Conservation (phyloP, 2,888 invertebrate species). For the Agrilus cyanescens region DNA sequence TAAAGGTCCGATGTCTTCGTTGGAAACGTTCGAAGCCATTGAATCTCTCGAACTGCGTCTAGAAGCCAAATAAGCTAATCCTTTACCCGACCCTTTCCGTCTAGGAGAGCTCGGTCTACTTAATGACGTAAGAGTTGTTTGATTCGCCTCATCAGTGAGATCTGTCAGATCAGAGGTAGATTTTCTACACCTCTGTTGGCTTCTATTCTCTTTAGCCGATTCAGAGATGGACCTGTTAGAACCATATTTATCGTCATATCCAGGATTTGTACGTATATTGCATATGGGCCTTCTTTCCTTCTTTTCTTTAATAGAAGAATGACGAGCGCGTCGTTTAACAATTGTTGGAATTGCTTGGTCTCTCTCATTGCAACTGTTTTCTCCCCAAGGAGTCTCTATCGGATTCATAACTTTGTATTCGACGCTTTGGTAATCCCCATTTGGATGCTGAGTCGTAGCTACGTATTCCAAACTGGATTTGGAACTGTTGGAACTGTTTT, state of each 20-base stretch:
- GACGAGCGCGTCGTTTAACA: constrained; percentile 14
- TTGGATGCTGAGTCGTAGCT: constrained; percentile 31
- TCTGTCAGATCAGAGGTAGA: constrained; percentile 70
- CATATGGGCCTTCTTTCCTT: constrained; percentile 25
- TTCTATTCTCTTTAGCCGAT: constrained; percentile 36
- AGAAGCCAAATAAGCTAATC: constrained; percentile 71
- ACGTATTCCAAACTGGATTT: constrained; percentile 31
- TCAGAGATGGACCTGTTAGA: constrained; percentile 31
- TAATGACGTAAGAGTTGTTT: constrained; percentile 48
- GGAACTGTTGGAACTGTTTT: constrained; percentile 29
- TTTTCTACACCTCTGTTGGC: constrained; percentile 47
- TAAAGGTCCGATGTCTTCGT: constrained; percentile 70
- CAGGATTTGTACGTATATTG: constrained; percentile 49
- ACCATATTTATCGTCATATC: constrained; percentile 41
- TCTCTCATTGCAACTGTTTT: constrained; percentile 7
- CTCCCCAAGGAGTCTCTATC: constrained; percentile 27
- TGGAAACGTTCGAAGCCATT: constrained; percentile 60
- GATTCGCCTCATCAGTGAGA: constrained; percentile 39
- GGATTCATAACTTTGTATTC: constrained; percentile 34
- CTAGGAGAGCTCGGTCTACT: constrained; percentile 54
- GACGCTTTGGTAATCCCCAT: constrained; percentile 30
- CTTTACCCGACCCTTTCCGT: constrained; percentile 55
- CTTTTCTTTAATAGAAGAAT: constrained; percentile 31
- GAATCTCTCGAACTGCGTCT: constrained; percentile 60
- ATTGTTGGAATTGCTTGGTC: constrained; percentile 2